phyloP scores from a whole-genome alignment of 2,888 invertebrate genomes.

The Aphidius colemani region DNA sequence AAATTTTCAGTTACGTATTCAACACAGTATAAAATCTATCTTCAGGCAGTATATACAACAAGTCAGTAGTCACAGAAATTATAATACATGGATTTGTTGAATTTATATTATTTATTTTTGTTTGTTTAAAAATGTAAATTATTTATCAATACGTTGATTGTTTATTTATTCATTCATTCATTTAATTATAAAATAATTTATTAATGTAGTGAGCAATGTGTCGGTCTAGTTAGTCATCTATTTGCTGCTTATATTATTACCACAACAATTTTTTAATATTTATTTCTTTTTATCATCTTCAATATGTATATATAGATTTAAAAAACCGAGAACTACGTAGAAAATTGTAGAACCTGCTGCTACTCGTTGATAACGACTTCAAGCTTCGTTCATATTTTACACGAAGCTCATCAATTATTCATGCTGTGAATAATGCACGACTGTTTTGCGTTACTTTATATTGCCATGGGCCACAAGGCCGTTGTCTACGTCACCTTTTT shows the following conservation, averaged over 20 bases:
- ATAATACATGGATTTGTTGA: too few species aligned
- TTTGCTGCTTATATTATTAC: too few species aligned
- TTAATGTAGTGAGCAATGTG: too few species aligned
- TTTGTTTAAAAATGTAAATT: too few species aligned
- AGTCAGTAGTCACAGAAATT: too few species aligned
- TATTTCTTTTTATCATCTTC: neutral
- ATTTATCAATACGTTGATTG: too few species aligned
- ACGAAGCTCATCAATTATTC: conserved; percentile 59
- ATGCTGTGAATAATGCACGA: conserved; percentile 58
- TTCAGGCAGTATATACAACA: too few species aligned
- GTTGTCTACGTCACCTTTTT: conserved; percentile 10
- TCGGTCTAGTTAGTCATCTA: too few species aligned
- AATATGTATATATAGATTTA: conserved; percentile 1
- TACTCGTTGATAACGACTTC: conserved; percentile 57
- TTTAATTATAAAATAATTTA: neutral
- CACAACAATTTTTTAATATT: too few species aligned
- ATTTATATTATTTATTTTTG: too few species aligned
- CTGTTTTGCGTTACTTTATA: conserved; percentile 57
- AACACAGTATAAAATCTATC: too few species aligned
- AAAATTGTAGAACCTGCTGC: conserved; percentile 28
- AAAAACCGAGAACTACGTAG: conserved; percentile 6
- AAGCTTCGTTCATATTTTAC: conserved; percentile 57
- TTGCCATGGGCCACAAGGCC: conserved; percentile 30
- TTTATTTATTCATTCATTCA: too few species aligned
- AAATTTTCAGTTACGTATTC: neutral